Conservation (phyloP, 2,888 invertebrate species). For the Ypsolopha scabrella region DNA sequence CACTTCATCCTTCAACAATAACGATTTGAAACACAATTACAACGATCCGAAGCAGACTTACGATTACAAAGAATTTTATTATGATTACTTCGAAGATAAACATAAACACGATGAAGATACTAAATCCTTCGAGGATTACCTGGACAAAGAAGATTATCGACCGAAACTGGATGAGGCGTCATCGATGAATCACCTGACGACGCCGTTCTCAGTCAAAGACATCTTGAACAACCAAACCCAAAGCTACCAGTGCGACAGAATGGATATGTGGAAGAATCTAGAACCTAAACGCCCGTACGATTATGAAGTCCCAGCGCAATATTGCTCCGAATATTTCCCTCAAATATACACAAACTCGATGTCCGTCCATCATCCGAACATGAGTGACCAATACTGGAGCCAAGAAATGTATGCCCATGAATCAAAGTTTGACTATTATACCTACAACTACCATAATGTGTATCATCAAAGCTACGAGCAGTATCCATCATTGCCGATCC, state of each 20-base stretch:
- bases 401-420: constrained; percentile 41
- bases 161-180: constrained; percentile 21
- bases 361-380: constrained; percentile 32
- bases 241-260: constrained; percentile 37
- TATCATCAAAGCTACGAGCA: constrained; percentile 48
- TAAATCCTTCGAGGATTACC: not conserved
- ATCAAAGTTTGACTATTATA: constrained; percentile 47
- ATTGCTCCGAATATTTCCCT: constrained; percentile 41
- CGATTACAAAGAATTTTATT: no score
- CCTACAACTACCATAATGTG: constrained; percentile 46
- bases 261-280: constrained; percentile 39
- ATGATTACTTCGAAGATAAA: not conserved
- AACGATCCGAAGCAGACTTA: constrained; percentile 6
- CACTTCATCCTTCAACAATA: constrained; percentile 38
- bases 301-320: constrained; percentile 34
- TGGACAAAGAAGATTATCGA: not conserved
- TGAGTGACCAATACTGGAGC: constrained; percentile 43
- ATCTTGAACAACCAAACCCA: constrained; percentile 47
- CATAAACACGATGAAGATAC: not conserved
- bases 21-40: constrained; percentile 38
- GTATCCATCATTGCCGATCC: constrained; percentile 21
- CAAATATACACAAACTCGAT: constrained; percentile 38
- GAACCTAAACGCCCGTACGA: constrained; percentile 28
- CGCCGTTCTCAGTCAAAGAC: constrained; percentile 59
- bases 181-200: constrained; percentile 36